phyloP scores from a whole-genome alignment of 2,888 invertebrate genomes.

The Geophilus truncorum region DNA sequence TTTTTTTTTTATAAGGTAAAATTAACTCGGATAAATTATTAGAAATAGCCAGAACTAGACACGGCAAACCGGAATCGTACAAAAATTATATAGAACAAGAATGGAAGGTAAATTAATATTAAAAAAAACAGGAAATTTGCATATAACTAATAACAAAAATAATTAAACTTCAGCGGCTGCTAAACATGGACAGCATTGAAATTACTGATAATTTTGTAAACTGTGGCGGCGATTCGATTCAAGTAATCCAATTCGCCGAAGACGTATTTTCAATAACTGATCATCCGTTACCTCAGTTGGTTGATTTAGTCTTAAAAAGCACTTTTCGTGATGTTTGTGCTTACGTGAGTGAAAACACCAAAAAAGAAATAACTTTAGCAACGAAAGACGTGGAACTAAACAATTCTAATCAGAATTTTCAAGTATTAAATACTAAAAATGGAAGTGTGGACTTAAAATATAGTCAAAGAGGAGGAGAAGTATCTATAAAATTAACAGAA shows the following conservation, averaged over 20 bases:
- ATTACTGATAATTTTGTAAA: slow-evolving; percentile 42
- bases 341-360: not conserved
- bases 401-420: not conserved
- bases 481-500: not conserved
- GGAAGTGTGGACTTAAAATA: too few species aligned
- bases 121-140: too few species aligned
- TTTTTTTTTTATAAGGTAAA: not conserved
- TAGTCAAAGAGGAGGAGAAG: not conserved
- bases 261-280: slow-evolving; percentile 51
- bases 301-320: slow-evolving; percentile 45
- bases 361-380: not conserved
- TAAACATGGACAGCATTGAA: not conserved
- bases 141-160: too few species aligned
- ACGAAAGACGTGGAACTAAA: not conserved
- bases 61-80: not conserved
- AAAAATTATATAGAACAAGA: not conserved
- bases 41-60: not conserved
- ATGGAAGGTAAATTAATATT: not conserved
- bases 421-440: not conserved
- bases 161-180: slow-evolving; percentile 1
- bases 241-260: slow-evolving; percentile 60
- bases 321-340: slow-evolving; percentile 40
- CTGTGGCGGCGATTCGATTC: slow-evolving; percentile 65
- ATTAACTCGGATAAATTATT: not conserved
- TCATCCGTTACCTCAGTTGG: slow-evolving; percentile 41